These are phyloP conservation scores for Onychomys leucogaster DNA, from an alignment of 2,797 vertebrate genomes.

Conservation along the genomic window DNA sequence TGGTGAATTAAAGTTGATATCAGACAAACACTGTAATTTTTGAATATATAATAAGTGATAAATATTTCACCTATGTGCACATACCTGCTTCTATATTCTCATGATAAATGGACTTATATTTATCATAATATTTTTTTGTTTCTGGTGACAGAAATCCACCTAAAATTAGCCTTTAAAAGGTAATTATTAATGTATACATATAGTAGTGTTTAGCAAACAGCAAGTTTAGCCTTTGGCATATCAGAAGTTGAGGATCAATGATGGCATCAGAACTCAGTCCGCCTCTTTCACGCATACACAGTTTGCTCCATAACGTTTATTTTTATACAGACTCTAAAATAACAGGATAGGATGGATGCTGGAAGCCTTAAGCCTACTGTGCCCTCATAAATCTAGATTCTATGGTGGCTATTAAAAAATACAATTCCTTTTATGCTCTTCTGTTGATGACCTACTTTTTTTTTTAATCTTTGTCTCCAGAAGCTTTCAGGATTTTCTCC, in stretches of 20 bases:
- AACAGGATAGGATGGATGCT: background rate
- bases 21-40: background rate
- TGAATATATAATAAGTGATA: background rate
- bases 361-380: background rate
- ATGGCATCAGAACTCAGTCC: background rate
- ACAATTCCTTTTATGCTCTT: conserved; percentile 51
- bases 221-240: background rate
- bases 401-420: conserved; percentile 51
- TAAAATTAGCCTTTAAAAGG: background rate
- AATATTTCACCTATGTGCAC: background rate
- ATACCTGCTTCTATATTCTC: background rate
- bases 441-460: conserved; percentile 62
- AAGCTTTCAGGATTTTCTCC: conserved; percentile 67
- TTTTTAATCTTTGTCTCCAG: conserved; percentile 59
- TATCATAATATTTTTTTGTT: background rate
- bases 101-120: background rate
- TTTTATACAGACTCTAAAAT: conserved; percentile 15
- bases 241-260: background rate
- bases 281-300: background rate
- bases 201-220: background rate
- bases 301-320: conserved; percentile 1
- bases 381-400: conserved; percentile 64
- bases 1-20: background rate
- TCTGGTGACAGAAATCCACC: background rate
- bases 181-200: background rate